These are phyloP conservation scores for Cotesia vestalis DNA, from an alignment of 1,140 invertebrate species.

Conservation along the genomic window DNA sequence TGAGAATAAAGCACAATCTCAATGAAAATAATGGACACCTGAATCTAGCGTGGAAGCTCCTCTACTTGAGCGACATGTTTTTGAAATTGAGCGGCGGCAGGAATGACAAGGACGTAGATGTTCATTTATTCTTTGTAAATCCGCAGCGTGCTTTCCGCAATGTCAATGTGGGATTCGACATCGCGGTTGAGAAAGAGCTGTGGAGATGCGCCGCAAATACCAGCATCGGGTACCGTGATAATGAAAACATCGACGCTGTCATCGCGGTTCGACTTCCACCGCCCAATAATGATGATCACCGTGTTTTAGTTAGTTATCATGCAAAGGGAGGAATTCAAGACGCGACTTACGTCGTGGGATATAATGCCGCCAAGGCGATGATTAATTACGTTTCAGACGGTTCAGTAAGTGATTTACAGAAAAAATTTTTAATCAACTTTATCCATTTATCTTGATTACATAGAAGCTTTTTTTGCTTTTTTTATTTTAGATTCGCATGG, in stretches of 20 bases:
- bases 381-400: slow-evolving; percentile 61
- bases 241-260: slow-evolving; percentile 65
- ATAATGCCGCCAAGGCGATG: slow-evolving; percentile 63
- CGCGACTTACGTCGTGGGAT: slow-evolving; percentile 63
- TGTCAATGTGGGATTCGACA: slow-evolving; percentile 65
- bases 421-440: no score
- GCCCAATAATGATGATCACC: slow-evolving; percentile 71
- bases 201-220: slow-evolving; percentile 71
- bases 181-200: slow-evolving; percentile 65
- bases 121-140: slow-evolving; percentile 66
- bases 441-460: slow-evolving; percentile 20
- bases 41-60: slow-evolving; percentile 48
- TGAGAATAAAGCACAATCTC: slow-evolving; percentile 46
- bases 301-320: slow-evolving; percentile 65
- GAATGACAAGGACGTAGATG: slow-evolving; percentile 63
- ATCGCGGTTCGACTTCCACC: slow-evolving; percentile 70
- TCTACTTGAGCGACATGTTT: slow-evolving; percentile 52
- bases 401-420: slow-evolving; percentile 45
- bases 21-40: slow-evolving; percentile 46
- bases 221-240: slow-evolving; percentile 62
- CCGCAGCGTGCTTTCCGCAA: slow-evolving; percentile 62
- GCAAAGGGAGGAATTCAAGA: slow-evolving; percentile 53
- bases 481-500: slow-evolving; percentile 46
- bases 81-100: slow-evolving; percentile 49
- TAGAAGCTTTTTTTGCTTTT: not conserved